A percentile compares a stretch with the other conserved stretches of the same genome.
phyloP scores from a whole-genome alignment of 2,888 invertebrate genomes.

The Hyposoter dolosus region DNA sequence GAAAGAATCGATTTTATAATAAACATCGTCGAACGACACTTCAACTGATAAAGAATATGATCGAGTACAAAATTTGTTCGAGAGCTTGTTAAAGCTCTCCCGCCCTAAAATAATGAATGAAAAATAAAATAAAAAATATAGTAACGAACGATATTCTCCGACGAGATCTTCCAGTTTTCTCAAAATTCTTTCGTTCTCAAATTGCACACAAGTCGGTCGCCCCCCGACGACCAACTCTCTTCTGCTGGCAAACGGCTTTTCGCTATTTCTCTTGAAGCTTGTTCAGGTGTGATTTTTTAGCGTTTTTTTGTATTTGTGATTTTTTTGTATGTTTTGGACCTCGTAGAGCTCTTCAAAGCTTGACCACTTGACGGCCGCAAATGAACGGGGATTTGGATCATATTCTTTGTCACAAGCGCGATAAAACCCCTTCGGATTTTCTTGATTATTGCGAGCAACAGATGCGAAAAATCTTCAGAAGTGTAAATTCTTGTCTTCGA shows the following conservation, averaged over 20 bases:
- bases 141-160: slow-evolving; percentile 72
- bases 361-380: slow-evolving; percentile 81
- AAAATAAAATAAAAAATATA: neutral
- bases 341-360: slow-evolving; percentile 79
- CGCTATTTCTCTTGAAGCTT: slow-evolving; percentile 78
- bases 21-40: slow-evolving; percentile 59
- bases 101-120: slow-evolving; percentile 35
- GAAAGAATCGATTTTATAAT: slow-evolving; percentile 35
- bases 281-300: slow-evolving; percentile 76
- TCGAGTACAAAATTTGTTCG: slow-evolving; percentile 78
- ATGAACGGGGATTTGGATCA: slow-evolving; percentile 83
- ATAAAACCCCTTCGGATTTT: slow-evolving; percentile 78
- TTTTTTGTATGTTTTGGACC: slow-evolving; percentile 74
- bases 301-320: slow-evolving; percentile 76
- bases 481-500: slow-evolving; percentile 83
- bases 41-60: slow-evolving; percentile 84
- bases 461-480: slow-evolving; percentile 76
- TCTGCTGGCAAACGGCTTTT: slow-evolving; percentile 66
- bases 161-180: slow-evolving; percentile 68
- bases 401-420: slow-evolving; percentile 85
- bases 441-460: slow-evolving; percentile 82
- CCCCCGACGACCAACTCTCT: slow-evolving; percentile 60
- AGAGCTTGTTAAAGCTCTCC: slow-evolving; percentile 78
- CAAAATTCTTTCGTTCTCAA: slow-evolving; percentile 69
- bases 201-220: slow-evolving; percentile 52